A percentile compares a stretch with the other conserved stretches of the same genome.
phyloP scores from a whole-genome alignment of 2,797 vertebrate species.

The Poecilia picta region DNA sequence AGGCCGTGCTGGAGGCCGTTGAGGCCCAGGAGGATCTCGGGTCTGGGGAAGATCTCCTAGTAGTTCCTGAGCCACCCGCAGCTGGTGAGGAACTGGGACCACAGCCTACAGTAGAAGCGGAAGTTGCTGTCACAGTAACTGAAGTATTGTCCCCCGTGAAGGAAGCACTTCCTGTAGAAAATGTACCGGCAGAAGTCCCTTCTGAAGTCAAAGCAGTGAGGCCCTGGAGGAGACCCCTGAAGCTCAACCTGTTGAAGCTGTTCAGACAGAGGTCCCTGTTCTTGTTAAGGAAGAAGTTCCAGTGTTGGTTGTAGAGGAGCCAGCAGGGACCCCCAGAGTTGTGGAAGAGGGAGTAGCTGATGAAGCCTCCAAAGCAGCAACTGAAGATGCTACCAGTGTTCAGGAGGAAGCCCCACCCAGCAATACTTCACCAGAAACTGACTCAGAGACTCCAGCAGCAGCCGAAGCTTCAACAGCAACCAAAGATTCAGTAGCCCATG shows the following conservation, averaged over 20 bases:
- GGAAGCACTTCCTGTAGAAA: constrained; percentile 36
- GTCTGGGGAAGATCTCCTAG: constrained; percentile 66
- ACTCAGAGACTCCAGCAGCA: constrained; percentile 6
- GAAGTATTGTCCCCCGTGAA: constrained; percentile 29
- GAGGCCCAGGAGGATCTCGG: constrained; percentile 72
- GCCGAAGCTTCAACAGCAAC: neutral
- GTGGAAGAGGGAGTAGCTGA: constrained; percentile 27
- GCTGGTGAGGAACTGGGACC: constrained; percentile 24
- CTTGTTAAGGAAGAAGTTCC: constrained; percentile 17
- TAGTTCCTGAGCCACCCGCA: constrained; percentile 27
- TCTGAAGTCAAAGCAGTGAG: constrained; percentile 19
- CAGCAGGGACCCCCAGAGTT: constrained; percentile 12
- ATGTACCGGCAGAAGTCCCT: constrained; percentile 26
- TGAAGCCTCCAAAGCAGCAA: neutral
- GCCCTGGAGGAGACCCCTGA: constrained; percentile 29
- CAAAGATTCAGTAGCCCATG: constrained; percentile 11
- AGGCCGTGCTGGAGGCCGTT: constrained; percentile 57
- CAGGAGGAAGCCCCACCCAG: constrained; percentile 32
- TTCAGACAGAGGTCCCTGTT: constrained; percentile 11
- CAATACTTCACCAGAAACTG: constrained; percentile 14
- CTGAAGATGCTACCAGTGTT: constrained; percentile 20
- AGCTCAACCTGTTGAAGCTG: constrained; percentile 31
- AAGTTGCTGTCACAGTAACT: constrained; percentile 19
- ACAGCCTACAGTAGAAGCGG: constrained; percentile 27
- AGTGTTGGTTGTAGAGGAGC: constrained; percentile 16